phyloP scores from a whole-genome alignment of 2,888 invertebrate species.

The Saturnia japonica region DNA sequence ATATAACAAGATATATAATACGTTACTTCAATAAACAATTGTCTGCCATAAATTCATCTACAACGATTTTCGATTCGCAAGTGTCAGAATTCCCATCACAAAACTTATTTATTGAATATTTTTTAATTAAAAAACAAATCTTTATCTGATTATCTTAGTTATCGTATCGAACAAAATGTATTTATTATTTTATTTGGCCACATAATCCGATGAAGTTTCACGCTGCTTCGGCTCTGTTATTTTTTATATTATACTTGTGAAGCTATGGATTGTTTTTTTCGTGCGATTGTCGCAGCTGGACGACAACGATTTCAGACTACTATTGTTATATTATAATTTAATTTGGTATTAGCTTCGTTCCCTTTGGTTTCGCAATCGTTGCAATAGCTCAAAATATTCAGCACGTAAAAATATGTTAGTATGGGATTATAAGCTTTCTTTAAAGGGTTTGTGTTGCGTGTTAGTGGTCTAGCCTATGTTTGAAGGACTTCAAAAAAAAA shows the following conservation, averaged over 20 bases:
- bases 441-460: no score
- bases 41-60: conserved; percentile 21
- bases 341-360: not conserved
- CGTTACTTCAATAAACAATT: no score
- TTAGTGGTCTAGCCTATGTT: no score
- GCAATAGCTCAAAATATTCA: not conserved
- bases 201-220: conserved; percentile 74
- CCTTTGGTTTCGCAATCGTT: not conserved
- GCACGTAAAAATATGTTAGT: not conserved
- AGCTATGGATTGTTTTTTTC: not conserved
- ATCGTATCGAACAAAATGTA: conserved; percentile 38
- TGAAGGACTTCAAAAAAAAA: no score
- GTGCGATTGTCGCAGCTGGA: not conserved
- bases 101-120: conserved; percentile 48
- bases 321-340: not conserved
- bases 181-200: conserved; percentile 53
- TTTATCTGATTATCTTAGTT: conserved; percentile 78
- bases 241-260: not conserved
- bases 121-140: conserved; percentile 54
- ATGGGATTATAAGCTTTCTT: no score
- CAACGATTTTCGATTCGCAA: conserved; percentile 41
- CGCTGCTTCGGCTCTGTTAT: conserved; percentile 42
- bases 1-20: no score
- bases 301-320: not conserved
- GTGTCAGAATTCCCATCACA: conserved; percentile 64